A percentile compares a stretch with the other conserved stretches of the same genome.
These are phyloP conservation scores for Euplagia quadripunctaria DNA, from an alignment of 2,888 invertebrate genomes.

Conservation along the genomic window DNA sequence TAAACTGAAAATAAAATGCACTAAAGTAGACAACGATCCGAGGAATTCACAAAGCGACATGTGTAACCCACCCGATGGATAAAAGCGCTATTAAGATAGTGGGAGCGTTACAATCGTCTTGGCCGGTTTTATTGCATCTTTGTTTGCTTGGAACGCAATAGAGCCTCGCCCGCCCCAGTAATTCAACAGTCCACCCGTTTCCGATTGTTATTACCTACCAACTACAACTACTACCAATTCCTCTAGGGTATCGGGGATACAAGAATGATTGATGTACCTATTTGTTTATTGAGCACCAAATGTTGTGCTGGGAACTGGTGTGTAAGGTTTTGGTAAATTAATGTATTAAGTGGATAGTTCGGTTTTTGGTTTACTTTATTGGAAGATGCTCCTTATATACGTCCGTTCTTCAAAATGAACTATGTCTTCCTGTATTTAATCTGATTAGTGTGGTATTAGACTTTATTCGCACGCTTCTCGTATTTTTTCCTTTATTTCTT, in stretches of 20 bases:
- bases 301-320: conserved; percentile 24
- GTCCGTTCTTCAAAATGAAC: too few relatives aligned
- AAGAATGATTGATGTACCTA: conserved; percentile 56
- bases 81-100: conserved; percentile 72
- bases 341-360: not conserved
- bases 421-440: too few relatives aligned
- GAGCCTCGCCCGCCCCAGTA: conserved; percentile 66
- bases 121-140: conserved; percentile 81
- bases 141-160: conserved; percentile 81
- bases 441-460: too few relatives aligned
- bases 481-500: too few relatives aligned
- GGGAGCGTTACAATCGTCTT: conserved; percentile 72
- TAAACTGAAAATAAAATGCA: conserved; percentile 68
- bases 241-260: conserved; percentile 36
- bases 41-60: conserved; percentile 70
- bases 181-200: conserved; percentile 70
- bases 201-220: conserved; percentile 80
- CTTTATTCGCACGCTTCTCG: too few relatives aligned
- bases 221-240: conserved; percentile 49
- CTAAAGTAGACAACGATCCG: conserved; percentile 61
- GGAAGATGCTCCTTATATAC: too few relatives aligned
- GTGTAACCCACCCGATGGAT: conserved; percentile 74
- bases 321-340: not conserved
- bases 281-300: conserved; percentile 41
- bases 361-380: not conserved